Evolutionary conservation across 2,888 invertebrate genomes (phyloP), one percentile per base, ranked within the genome.

Genomic region (Caenorhabditis panamensis): DNA sequence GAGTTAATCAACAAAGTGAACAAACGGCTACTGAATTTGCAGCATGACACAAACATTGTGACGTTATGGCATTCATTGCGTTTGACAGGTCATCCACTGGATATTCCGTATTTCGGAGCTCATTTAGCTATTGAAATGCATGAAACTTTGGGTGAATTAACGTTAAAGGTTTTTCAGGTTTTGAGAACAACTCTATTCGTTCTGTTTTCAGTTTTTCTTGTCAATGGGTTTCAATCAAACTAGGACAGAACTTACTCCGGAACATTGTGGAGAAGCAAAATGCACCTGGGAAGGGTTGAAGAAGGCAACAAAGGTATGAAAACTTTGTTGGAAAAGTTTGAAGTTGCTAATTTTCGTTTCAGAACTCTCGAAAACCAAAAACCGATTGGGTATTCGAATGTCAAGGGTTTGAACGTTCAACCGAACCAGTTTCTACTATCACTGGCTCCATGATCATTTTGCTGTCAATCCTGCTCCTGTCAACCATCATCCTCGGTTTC

Each of bases 21-120:
- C 16, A 16, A 41, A 41, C 31, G 18, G 1, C 6, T 28, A n/a
- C n/a, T n/a, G n/a, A n/a, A n/a, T n/a, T 82, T 80, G 20, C 62
- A 85, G 85, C 85, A 85, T 36, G 85, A 85, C 62, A 82, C 83
- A 2, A 85, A 83, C 56, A 36, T 85, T 18, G 62, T 80, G 28
- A 59, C 81, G 4, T 49, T 85, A 13, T 78, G 80, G 71, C 79
- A 85, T 41, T 61, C 79, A 8, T 26, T 83, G 11, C 59, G 67
- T 36, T 20, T 85, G 16, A 24, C 47, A 4, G 58, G 26, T 2
- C 47, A 68, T 49, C 77, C 72, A 18, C 41, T 64, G 8, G 77
- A 71, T 18, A 69, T 84, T 56, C 81, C 82, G 16, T 44, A 61
- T 11, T 85, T 73, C 53, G 83, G 82, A 22, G 78, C 83, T n/a